Conservation (phyloP, 2,113 vertebrate species). For the Corythornis vintsioides region DNA sequence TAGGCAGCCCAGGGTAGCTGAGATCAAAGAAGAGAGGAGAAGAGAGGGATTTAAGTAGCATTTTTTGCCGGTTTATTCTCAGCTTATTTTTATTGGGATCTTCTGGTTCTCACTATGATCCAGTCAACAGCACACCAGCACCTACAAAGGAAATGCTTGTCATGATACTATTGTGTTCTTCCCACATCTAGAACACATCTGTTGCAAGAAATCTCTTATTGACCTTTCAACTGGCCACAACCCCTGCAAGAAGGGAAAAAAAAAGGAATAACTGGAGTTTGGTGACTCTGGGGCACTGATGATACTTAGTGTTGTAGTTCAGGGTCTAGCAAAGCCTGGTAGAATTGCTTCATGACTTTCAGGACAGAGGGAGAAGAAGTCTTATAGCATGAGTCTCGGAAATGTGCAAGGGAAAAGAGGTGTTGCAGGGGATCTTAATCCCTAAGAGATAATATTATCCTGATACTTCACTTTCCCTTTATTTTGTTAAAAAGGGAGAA, state of each 20-base stretch:
- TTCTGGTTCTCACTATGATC: not conserved
- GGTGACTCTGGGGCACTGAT: not conserved
- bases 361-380: no score
- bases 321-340: not conserved
- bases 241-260: not conserved
- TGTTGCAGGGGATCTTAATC: not conserved
- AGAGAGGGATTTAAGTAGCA: not conserved
- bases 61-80: not conserved
- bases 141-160: not conserved
- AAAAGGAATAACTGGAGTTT: not conserved
- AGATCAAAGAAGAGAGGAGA: not conserved
- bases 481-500: not conserved
- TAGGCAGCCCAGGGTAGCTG: not conserved
- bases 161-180: not conserved
- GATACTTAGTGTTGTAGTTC: not conserved
- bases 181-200: not conserved
- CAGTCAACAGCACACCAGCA: not conserved
- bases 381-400: not conserved
- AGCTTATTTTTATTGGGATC: not conserved
- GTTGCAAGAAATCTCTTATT: fast-evolving
- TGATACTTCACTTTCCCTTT: not conserved
- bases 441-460: not conserved
- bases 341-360: not conserved
- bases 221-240: not conserved
- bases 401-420: not conserved